Evolutionary conservation across 1,140 invertebrate species (phyloP), one percentile per base, ranked within the genome.

Genomic region (Gryon sp.): DNA sequence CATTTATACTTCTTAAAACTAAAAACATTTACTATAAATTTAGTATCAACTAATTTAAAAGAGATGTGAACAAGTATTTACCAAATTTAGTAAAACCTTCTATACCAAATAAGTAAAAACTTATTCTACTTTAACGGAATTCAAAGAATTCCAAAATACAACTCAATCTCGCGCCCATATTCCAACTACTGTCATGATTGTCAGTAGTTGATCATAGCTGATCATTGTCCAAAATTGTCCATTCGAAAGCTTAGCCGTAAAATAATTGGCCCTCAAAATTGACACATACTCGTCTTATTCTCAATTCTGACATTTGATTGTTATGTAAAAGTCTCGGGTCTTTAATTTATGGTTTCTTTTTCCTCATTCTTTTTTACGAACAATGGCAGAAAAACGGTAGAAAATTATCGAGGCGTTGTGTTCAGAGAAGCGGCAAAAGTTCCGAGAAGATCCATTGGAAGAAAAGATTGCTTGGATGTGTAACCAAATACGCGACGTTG

Each of bases 361-460:
- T n/a, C n/a, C n/a, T n/a, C n/a, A n/a, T n/a, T 46, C 22, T 60
- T 45, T 14, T 18, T n/a, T 4, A 8, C 14, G 43, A 43, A 50
- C 53, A 59, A 69, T 59, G 20, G 16, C 18, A 34, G 2, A 40
- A 15, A 34, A 36, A 24, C 26, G 15, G 15, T 6, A 38, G 32
- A 55, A 55, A 45, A 53, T 45, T 18, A 36, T 66, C 36, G 40
- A 8, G 16, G 14, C n/a, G 15, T n/a, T n/a, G 6, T 6, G 28
- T 52, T 50, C 45, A 46, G 14, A 8, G 45, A 52, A 52, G 32
- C 18, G 32, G 28, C 40, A 26, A 40, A 43, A 11, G 43, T 69
- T 69, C 65, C 53, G 34, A 69, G 43, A 59, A 69, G 52, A 69
- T 59, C n/a, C 34, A 22, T 32, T 32, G 12, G 41, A 36, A 59